A percentile compares a stretch with the other conserved stretches of the same genome.
Conservation (phyloP, 2,113 vertebrate genomes). For the Aptenodytes patagonicus region DNA sequence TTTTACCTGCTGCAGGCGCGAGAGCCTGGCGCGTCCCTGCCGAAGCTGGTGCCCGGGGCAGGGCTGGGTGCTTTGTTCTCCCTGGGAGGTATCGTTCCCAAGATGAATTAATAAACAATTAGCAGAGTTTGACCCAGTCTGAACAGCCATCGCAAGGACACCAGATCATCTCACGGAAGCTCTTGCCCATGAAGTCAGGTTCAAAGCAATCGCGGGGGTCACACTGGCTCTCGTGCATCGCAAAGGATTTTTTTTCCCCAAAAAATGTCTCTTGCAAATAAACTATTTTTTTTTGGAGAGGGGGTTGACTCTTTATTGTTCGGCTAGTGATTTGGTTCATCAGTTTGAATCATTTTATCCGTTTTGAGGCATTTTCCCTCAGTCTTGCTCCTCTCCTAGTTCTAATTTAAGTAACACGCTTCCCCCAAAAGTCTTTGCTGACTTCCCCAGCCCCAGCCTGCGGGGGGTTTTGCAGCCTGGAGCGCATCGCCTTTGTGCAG, state of each 20-base stretch:
- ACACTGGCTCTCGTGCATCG: fast-evolving
- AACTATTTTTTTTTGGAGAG: not conserved
- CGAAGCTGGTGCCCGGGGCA: fast-evolving
- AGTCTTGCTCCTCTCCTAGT: not conserved
- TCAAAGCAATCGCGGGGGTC: not conserved
- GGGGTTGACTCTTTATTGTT: not conserved
- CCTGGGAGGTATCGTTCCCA: not conserved
- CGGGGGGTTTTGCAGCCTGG: not conserved
- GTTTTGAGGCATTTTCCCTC: not conserved
- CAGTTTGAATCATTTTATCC: not conserved
- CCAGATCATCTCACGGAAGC: not conserved
- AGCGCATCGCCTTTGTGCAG: not conserved
- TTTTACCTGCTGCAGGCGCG: not conserved
- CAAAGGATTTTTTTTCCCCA: not conserved
- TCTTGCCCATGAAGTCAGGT: not conserved
- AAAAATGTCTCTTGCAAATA: not conserved
- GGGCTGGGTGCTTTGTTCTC: not conserved
- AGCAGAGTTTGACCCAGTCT: fast-evolving
- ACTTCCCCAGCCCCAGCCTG: not conserved
- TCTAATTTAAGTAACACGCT: not conserved
- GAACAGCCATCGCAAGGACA: fast-evolving
- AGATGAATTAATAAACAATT: not conserved
- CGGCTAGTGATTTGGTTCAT: not conserved
- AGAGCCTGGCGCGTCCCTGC: fast-evolving
- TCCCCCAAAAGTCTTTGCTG: not conserved